Evolutionary conservation across 2,113 vertebrate species (phyloP).

Genomic region (Saguinus imperator): DNA sequence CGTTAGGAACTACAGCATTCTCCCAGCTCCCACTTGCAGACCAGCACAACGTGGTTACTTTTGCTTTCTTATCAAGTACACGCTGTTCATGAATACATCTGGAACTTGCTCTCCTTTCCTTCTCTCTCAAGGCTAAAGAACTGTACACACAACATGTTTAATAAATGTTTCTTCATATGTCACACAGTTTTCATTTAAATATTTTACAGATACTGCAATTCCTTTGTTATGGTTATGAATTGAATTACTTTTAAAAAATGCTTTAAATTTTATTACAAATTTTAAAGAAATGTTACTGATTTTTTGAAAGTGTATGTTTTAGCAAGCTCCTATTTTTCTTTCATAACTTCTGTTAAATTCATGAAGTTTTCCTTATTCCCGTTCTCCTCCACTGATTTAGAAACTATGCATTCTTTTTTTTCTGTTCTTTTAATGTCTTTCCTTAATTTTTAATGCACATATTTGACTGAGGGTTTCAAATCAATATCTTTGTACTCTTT

Average conservation of each 20-base stretch:
- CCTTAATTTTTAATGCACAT: not conserved
- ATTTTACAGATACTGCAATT: not conserved
- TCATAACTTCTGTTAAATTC: not conserved
- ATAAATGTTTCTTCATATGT: not conserved
- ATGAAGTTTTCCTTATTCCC: not conserved
- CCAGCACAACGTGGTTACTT: not conserved
- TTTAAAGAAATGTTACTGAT: not conserved
- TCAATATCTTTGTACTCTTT: not conserved
- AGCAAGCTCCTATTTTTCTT: not conserved
- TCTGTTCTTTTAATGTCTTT: not conserved
- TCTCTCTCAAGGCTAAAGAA: not conserved
- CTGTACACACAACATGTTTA: not conserved
- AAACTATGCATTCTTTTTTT: not conserved
- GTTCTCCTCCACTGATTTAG: not conserved
- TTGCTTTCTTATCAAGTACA: not conserved
- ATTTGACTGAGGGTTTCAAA: not conserved
- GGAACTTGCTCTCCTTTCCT: not conserved
- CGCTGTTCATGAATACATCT: not conserved
- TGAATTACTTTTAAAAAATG: not conserved
- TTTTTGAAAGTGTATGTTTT: not conserved
- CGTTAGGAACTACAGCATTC: not conserved
- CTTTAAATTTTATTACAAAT: slow-evolving; percentile 12
- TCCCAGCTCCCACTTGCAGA: not conserved
- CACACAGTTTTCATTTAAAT: not conserved
- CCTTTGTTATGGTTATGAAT: not conserved